Percentiles rank a stretch among this genome's conserved stretches.
phyloP scores from a whole-genome alignment of 2,888 invertebrate genomes.

The Stenotaenia linearis region DNA sequence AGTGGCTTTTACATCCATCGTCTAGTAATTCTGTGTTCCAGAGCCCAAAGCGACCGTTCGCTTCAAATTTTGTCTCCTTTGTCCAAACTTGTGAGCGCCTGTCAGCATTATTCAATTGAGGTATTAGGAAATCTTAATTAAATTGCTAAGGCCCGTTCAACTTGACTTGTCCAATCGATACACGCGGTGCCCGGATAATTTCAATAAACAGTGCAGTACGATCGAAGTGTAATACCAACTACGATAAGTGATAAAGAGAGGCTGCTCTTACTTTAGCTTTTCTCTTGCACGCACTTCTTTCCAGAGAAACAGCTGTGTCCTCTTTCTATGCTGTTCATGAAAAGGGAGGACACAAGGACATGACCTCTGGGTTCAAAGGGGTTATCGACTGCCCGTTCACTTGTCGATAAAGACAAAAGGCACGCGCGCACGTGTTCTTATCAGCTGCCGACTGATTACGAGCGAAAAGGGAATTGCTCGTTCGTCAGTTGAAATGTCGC shows the following conservation, averaged over 20 bases:
- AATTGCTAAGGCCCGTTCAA: not conserved
- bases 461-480: conserved; percentile 26
- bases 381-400: conserved; percentile 20
- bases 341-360: conserved; percentile 14
- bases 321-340: conserved; percentile 17
- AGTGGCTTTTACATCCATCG: not conserved
- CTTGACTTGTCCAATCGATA: not conserved
- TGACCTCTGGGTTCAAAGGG: conserved; percentile 16
- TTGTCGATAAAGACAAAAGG: conserved; percentile 26
- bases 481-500: conserved; percentile 26
- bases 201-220: not conserved
- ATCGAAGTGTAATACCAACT: not conserved
- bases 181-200: not conserved
- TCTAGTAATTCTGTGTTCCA: not conserved
- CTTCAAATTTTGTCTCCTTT: not conserved
- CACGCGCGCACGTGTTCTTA: conserved; percentile 24
- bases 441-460: conserved; percentile 26
- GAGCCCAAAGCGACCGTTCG: not conserved
- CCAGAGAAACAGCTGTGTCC: not conserved
- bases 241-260: not conserved
- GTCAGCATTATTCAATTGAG: conserved; percentile 12
- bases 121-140: conserved; percentile 21
- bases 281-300: not conserved
- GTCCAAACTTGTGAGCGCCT: not conserved
- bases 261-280: not conserved